A percentile compares a stretch with the other conserved stretches of the same genome.
phyloP scores from a whole-genome alignment of 30 jellyfish, hydroid and myxozoan species.

The Aurelia coerulea region DNA sequence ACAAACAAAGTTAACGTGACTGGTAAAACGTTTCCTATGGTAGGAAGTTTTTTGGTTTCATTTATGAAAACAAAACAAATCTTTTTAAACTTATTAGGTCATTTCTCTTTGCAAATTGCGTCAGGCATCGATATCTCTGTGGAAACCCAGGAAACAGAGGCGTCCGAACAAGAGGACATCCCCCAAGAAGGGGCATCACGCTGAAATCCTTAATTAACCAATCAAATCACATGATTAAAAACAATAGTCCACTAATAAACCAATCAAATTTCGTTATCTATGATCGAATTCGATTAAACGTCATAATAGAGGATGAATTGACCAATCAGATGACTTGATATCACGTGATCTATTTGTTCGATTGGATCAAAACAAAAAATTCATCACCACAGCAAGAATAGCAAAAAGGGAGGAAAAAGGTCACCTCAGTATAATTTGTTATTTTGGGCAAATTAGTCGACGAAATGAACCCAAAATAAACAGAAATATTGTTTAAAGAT shows the following conservation, averaged over 20 bases:
- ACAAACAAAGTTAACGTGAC: no score
- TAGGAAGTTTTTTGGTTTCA: no score
- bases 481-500: background rate
- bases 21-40: no score
- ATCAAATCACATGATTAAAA: background rate
- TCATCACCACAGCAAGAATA: constrained; percentile 6
- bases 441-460: background rate
- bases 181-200: background rate
- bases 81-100: no score
- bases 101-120: no score
- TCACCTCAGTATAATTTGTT: no score
- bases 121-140: no score
- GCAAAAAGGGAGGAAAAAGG: no score
- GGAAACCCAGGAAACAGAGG: background rate
- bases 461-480: background rate
- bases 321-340: constrained; percentile 13
- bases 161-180: background rate
- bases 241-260: background rate
- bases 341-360: constrained; percentile 46
- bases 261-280: constrained; percentile 5
- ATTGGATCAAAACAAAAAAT: constrained; percentile 42
- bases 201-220: background rate
- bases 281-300: background rate
- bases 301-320: constrained; percentile 3
- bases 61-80: no score